A percentile compares a stretch with the other conserved stretches of the same genome.
phyloP scores from a whole-genome alignment of 2,888 invertebrate genomes.

The Ischnus inquisitorius region DNA sequence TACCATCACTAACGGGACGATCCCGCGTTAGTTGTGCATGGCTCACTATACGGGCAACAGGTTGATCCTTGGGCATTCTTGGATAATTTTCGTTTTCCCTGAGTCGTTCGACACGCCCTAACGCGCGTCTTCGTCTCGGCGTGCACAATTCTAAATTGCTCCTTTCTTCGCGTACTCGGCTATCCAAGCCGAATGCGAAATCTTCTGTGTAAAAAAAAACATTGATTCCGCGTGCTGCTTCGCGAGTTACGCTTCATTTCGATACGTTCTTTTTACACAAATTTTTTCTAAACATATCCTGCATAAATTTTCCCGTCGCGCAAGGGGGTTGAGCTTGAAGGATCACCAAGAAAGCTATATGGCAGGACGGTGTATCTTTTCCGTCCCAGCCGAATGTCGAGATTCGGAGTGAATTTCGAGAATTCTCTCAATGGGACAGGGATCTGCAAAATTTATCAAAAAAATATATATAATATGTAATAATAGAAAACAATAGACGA shows the following conservation, averaged over 20 bases:
- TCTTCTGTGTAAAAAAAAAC: slow-evolving; percentile 15
- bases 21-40: not conserved
- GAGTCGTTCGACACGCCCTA: not conserved
- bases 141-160: not conserved
- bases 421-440: too few species aligned
- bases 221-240: slow-evolving; percentile 33
- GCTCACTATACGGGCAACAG: slow-evolving; percentile 51
- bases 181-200: slow-evolving; percentile 49
- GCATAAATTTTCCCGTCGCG: too few species aligned
- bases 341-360: too few species aligned
- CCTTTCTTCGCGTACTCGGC: slow-evolving; percentile 7
- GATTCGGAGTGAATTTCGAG: too few species aligned
- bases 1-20: not conserved
- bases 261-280: slow-evolving; percentile 28
- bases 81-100: slow-evolving; percentile 47
- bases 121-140: slow-evolving; percentile 10
- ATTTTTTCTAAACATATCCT: too few species aligned
- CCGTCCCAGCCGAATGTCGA: too few species aligned
- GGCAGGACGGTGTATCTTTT: too few species aligned
- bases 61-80: slow-evolving; percentile 47
- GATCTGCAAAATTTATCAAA: too few species aligned
- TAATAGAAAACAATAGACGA: too few species aligned
- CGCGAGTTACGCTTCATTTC: slow-evolving; percentile 39
- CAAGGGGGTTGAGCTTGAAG: too few species aligned
- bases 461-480: too few species aligned